Percentiles rank a stretch among this genome's conserved stretches.
Conservation (phyloP, 2,113 vertebrate genomes). For the Orycteropus afer region DNA sequence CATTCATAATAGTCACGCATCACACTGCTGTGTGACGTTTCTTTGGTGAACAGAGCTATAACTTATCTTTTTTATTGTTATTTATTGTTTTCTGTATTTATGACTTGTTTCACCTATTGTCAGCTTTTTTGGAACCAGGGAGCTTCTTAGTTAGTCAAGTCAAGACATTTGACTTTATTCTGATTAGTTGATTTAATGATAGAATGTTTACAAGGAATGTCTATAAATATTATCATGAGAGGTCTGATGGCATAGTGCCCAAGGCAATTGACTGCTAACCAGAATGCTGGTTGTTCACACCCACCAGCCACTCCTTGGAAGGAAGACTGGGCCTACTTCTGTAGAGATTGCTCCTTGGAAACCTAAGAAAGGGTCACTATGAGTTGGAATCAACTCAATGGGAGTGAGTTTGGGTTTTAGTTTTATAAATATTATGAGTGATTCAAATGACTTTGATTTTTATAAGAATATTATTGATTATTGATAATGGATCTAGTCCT, state of each 20-base stretch:
- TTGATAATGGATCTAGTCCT: background rate
- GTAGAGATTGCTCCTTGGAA: too few relatives aligned
- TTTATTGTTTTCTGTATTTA: constrained; percentile 39
- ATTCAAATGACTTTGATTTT: background rate
- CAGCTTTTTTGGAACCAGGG: constrained; percentile 9
- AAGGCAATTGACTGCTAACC: too few relatives aligned
- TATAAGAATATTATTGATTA: background rate
- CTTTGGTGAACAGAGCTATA: background rate
- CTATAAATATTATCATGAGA: too few relatives aligned
- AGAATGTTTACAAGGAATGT: background rate
- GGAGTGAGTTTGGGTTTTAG: too few relatives aligned
- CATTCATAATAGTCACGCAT: background rate
- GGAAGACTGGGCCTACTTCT: too few relatives aligned
- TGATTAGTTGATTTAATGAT: constrained; percentile 34
- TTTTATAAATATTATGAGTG: background rate
- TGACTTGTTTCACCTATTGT: constrained; percentile 8
- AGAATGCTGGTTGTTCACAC: too few relatives aligned
- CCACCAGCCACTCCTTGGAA: too few relatives aligned
- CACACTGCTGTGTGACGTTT: background rate
- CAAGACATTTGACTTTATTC: constrained; percentile 24
- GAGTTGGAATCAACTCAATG: too few relatives aligned
- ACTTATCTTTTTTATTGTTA: constrained; percentile 12
- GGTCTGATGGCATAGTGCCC: too few relatives aligned
- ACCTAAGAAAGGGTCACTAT: too few relatives aligned
- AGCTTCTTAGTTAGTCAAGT: constrained; percentile 6